Base-by-base conservation (phyloP, 2,113 vertebrate genomes). In the Gymnocephalus cernua region DNA sequence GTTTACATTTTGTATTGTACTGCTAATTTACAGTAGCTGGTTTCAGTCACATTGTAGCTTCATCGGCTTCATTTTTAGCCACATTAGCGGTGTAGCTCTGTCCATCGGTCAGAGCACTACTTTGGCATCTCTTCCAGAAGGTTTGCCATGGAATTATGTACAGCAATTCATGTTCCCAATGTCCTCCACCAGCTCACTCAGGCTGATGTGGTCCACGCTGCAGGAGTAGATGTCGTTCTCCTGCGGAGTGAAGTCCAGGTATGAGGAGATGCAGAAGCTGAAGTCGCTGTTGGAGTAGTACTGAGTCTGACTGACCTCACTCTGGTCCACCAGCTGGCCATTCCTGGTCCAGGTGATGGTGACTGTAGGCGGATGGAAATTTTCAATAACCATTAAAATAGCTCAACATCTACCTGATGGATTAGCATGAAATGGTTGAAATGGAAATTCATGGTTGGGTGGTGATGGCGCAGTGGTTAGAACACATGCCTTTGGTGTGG, bases 261-360 rank as follows among this genome's bases (percentile, higher is more conserved):
- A 87, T 57, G 84, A 77, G 6, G 48, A 74, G 11, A 56, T 45
- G n/a, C 63, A 41, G 45, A 88, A 86, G 80, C 65, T 77, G 66
- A 74, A 80, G 71, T 84, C 81, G 3, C 25, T 32, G n/a, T 88
- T 80, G 13, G 85, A 79, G 67, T 88, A 88, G 44, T 80, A 88
- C 64, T 80, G 62, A 19, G 71, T 82, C 62, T 58, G 62, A 11
- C 67, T 71, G 63, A 84, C 67, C 2, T 58, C 44, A 0, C 32
- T 27, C 19, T 27, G 32, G 25, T 50, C 45, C 75, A 90, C 79
- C 9, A 10, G 53, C 72, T 59, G 47, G 13, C 79, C 79, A 23
- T 78, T 87, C 44, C 29, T 77, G 48, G 61, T 76, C 80, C 80
- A 79, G 10, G 51, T 63, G 62, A 82, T 38, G 5, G 25, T 1